Evolutionary conservation across 2,888 invertebrate species (phyloP), one percentile per base, ranked within the genome.

Genomic region (Coleophora flavipennella): DNA sequence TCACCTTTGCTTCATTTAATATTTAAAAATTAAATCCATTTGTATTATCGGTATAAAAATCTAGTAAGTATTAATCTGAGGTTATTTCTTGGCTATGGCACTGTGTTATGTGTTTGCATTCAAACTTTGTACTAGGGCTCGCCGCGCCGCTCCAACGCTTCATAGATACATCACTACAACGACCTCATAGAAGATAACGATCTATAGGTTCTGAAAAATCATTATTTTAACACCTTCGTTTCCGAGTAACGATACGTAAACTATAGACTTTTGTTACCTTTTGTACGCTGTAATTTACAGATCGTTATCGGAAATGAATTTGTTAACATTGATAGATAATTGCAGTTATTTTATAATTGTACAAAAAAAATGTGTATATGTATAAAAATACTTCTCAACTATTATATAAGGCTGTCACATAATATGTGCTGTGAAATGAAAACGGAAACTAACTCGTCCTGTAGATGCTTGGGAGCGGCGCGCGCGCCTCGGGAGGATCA

Each of bases 1-100:
- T 83, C 83, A 83, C 79, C 76, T 75, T 80, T 79, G 78, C 20
- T 4, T 20, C 20, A 20, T 10, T 77, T 76, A 74, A 81, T 83
- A 81, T 79, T 84, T 83, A 77, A 84, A 80, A 84, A 84, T 81
- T 84, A 84, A 84, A 84, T 84, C 83, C 83, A 84, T 84, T 83
- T 83, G 79, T 84, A 81, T 81, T 75, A 20, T 20, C 20, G 83
- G 83, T 84, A 84, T 84, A 81, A 84, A 79, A 84, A 80, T 83
- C 81, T 83, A 80, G 66, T 83, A 79, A 76, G 79, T 80, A 80
- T 81, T 80, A 77, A 78, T 83, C 75, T 84, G 84, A 83, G 84
- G 84, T 84, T 77, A 65, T 62, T 59, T 67, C 64, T 65, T 59
- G 79, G 78, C 80, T 83, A 84, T 84, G 84, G 84, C 84, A 84